Base-by-base conservation (phyloP, 2,888 invertebrate species). In the Pegoplata infirma region DNA sequence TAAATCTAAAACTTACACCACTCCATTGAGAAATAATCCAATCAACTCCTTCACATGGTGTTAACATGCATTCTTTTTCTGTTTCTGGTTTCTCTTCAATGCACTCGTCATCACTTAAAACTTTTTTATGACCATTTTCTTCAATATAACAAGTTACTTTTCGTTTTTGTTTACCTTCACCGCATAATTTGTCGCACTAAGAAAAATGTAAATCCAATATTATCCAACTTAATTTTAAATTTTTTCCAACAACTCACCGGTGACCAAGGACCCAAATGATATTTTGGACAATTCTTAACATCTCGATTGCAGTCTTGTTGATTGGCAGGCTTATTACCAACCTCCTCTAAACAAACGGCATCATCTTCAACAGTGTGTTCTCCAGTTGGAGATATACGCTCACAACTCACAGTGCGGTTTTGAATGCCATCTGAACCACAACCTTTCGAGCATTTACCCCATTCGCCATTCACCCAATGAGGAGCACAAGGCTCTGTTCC, bases 131-230 rank as follows among this genome's bases (percentile, higher is more conserved):
- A 0, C 93, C 93, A 63, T 88, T 84, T 59, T 91, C 90, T 86
- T 93, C 94, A 83, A 92, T 92, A 88, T 92, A 94, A 88, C 98
- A 98, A 0, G 93, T 93, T 0, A 97, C 94, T 83, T 93, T 92
- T 25, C 98, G 92, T 0, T 91, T 93, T 90, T 97, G 94, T 82
- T 93, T 93, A 1, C 98, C 98, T 83, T 94, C 93, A 0, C 97
- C 98, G 87, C 98, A 98, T n/a, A 97, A 91, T 86, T 93, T 94
- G 88, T 97, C 94, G 85, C 98, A 98, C 94, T 97, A 68, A 80
- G 72, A 4, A 51, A 7, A 46, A 51, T 55, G 49, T 0, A n/a
- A n/a, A n/a, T n/a, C n/a, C 19, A n/a, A n/a, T 47, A 4, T 14
- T n/a, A 6, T 14, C 0, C 5, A 23, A 61, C 28, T 25, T 2